Evolutionary conservation across 2,113 vertebrate species (phyloP), one percentile per base, ranked within the genome.

Genomic region (Monopterus albus): DNA sequence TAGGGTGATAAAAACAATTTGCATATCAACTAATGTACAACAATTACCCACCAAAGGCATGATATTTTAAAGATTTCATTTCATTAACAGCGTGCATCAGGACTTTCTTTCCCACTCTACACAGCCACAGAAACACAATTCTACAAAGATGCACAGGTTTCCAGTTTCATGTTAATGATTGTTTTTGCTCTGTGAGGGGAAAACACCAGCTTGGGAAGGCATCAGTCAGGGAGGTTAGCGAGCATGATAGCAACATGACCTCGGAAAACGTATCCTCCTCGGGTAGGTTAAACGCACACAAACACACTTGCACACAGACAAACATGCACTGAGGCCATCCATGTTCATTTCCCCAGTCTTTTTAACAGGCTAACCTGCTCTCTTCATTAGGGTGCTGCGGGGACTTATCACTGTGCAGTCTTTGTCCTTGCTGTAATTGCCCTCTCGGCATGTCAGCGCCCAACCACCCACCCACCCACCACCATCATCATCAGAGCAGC

Each of bases 341-440:
- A 58, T 78, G 43, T 75, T 89, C 87, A 84, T 92, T 88, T 86
- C 87, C 56, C 88, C 72, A 76, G 89, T 86, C 72, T 85, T 87
- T 79, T 91, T 90, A 87, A 82, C 79, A 70, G 83, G 83, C 87
- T 89, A 89, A 91, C 90, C 85, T 90, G 82, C 87, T 67, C 91
- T 90, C 90, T 89, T 93, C 92, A 91, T 92, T 90, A 91, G 88
- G 90, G 89, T 87, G 86, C 93, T 86, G 85, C 76, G 79, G 91
- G 93, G 94, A 95, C 93, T 93, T 92, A 90, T 91, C 91, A 92
- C 71, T 83, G 88, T 81, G 87, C 87, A 89, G 92, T 94, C 91
- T 91, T 90, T 88, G 89, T 92, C 92, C 92, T 90, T 91, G 85
- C 87, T 89, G 74, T 94, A 95, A 95, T 79, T 95, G 92, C 92